A percentile compares a stretch with the other conserved stretches of the same genome.
Conservation (phyloP, 2,797 vertebrate genomes). For the Holocentrus rufus region DNA sequence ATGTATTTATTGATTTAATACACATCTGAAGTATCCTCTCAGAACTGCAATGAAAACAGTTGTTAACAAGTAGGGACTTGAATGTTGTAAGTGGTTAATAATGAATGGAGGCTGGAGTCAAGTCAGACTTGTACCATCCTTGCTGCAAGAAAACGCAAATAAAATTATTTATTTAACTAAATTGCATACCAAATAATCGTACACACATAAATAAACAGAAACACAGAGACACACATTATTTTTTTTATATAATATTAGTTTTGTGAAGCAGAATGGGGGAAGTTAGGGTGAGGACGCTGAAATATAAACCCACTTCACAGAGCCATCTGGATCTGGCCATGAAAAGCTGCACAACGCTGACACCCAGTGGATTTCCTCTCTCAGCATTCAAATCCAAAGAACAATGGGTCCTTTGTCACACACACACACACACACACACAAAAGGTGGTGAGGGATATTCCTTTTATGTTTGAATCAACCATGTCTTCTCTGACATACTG, state of each 20-base stretch:
- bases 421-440: background rate
- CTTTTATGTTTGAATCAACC: no score
- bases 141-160: background rate
- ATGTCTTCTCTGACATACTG: slow-evolving; percentile 21
- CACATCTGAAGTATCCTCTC: background rate
- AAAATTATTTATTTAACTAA: background rate
- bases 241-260: no score
- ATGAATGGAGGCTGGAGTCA: background rate
- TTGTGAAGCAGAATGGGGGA: background rate
- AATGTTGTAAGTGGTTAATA: background rate
- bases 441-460: no score
- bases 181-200: background rate
- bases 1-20: no score
- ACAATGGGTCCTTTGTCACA: slow-evolving; percentile 70
- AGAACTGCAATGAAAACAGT: background rate
- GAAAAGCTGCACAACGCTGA: slow-evolving; percentile 56
- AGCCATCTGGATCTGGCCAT: background rate
- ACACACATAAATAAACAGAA: no score
- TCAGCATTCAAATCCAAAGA: slow-evolving; percentile 24
- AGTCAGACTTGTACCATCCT: background rate
- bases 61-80: background rate
- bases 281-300: no score
- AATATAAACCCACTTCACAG: background rate
- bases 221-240: no score
- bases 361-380: slow-evolving; percentile 67